phyloP scores from a whole-genome alignment of 2,888 invertebrate genomes.

The Napeogenes inachia region DNA sequence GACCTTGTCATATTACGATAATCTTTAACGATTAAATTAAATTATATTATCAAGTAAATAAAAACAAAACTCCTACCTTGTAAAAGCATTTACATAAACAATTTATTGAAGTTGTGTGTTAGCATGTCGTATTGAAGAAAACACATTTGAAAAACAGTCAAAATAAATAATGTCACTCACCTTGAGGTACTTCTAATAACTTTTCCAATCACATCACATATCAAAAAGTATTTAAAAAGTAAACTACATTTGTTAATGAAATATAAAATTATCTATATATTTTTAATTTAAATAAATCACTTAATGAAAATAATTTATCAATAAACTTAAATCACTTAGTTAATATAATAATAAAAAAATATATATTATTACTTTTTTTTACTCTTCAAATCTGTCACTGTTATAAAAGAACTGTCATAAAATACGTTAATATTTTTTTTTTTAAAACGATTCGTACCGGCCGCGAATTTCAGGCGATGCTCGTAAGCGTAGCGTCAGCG shows the following conservation, averaged over 20 bases:
- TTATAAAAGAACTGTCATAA: neutral
- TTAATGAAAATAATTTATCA: too few species aligned
- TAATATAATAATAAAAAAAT: too few species aligned
- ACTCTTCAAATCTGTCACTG: neutral
- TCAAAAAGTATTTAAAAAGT: neutral
- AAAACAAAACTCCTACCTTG: too few species aligned
- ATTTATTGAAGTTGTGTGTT: neutral
- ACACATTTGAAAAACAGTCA: neutral
- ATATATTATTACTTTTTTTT: too few species aligned
- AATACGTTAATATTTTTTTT: neutral
- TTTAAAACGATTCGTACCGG: neutral
- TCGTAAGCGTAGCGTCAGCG: conserved; percentile 22
- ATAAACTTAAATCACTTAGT: too few species aligned
- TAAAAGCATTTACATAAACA: neutral
- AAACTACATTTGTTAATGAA: neutral
- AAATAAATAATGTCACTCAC: neutral
- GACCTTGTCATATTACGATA: too few species aligned
- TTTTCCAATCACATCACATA: neutral
- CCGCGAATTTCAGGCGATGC: conserved; percentile 19
- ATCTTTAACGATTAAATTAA: too few species aligned
- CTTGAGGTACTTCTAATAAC: neutral
- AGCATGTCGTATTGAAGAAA: neutral
- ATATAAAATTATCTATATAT: neutral
- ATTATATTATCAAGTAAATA: too few species aligned
- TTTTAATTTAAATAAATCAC: neutral